Evolutionary conservation across 2,113 vertebrate genomes (phyloP).

Genomic region (Epinephelus moara): DNA sequence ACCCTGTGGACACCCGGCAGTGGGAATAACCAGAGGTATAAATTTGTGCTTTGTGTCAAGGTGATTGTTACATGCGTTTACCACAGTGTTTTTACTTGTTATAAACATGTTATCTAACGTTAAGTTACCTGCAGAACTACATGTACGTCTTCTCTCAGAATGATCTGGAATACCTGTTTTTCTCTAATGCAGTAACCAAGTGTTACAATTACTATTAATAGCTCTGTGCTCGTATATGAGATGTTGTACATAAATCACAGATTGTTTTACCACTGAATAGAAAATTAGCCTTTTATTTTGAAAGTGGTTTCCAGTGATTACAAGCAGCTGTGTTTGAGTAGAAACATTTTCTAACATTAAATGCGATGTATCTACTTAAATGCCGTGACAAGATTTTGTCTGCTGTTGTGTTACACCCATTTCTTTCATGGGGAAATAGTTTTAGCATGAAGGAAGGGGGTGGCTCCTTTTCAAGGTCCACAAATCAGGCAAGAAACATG

Average conservation of each 20-base stretch:
- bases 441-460: not conserved
- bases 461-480: not conserved
- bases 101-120: too few relatives aligned
- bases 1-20: not conserved
- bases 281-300: not conserved
- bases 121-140: not conserved
- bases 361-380: not conserved
- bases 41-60: too few relatives aligned
- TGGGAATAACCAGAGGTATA: too few relatives aligned
- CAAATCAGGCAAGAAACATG: not conserved
- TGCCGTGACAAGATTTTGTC: not conserved
- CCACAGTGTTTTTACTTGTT: not conserved
- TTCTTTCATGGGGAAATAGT: not conserved
- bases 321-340: too few relatives aligned
- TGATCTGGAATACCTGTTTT: not conserved
- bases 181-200: not conserved
- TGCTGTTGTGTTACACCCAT: not conserved
- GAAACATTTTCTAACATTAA: not conserved
- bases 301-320: too few relatives aligned
- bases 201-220: not conserved
- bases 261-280: not conserved
- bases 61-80: fast-evolving
- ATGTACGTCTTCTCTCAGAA: not conserved
- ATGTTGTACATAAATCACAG: not conserved
- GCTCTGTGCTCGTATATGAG: not conserved